Evolutionary conservation across 2,797 vertebrate species (phyloP), one percentile per base, ranked within the genome.

Genomic region (Hozukius guyotensis): DNA sequence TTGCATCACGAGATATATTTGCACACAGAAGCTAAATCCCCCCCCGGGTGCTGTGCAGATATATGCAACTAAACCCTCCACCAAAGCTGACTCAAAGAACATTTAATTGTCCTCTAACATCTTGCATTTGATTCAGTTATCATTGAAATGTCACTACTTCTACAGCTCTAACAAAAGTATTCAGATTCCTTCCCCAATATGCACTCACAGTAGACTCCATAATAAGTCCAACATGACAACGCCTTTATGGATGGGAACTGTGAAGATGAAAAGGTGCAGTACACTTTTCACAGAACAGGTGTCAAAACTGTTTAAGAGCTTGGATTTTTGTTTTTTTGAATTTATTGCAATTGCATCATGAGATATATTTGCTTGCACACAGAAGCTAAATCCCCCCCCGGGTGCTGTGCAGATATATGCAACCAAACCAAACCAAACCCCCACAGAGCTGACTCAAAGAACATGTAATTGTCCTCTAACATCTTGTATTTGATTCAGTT

Each of bases 1-100:
- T 34, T 84, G 72, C 88, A 92, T 65, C 82, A 81, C 64, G 42
- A 83, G 63, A 77, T 71, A 66, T 31, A 77, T 80, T 69, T 83
- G 78, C 73, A 86, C 80, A 83, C 52, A 83, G 13, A 78, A 18
- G 32, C 27, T 4, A 32, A 13, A 46, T 22, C 57, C 34, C 34
- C 36, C 14, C 29, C 38, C 16, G 3, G 36, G 55, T 52, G 78
- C 49, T 49, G 31, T 38, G 57, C 81, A 36, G 49, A 83, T 36
- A 83, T 81, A 60, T 82, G 66, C 77, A 77, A 22, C 38, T 42
- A 73, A 27, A 31, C 81, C 32, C 32, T 4, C 9, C 13, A 22
- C 65, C 38, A 29, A 31, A 80, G 76, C 49, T 14, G 64, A 72
- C 13, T 56, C 25, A 27, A 67, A 71, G 46, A 46, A 68, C 31